Conservation (phyloP, 2,113 vertebrate species). For the Anarrhichthys ocellatus region DNA sequence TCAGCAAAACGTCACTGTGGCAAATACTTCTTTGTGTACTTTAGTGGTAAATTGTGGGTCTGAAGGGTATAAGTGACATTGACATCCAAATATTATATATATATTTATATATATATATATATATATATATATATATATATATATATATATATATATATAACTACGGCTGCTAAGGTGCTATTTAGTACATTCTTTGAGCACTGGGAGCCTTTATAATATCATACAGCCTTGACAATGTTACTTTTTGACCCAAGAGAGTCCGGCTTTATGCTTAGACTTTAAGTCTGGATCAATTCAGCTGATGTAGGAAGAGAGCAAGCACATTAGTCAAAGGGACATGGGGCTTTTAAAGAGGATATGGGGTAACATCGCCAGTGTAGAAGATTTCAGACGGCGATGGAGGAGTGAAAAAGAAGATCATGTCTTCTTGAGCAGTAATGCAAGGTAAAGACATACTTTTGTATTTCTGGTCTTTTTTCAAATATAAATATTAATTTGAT, state of each 20-base stretch:
- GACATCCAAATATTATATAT: not conserved
- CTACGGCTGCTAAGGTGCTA: conserved; percentile 26
- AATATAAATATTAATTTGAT: conserved; percentile 46
- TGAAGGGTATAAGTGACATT: conserved; percentile 34
- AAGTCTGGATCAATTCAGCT: conserved; percentile 47
- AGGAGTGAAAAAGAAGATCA: conserved; percentile 19
- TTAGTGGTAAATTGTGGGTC: conserved; percentile 16
- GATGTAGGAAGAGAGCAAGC: conserved; percentile 36
- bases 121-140: conserved; percentile 24
- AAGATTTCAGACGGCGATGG: conserved; percentile 12
- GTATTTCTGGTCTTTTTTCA: conserved; percentile 4
- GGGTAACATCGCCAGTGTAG: conserved; percentile 1
- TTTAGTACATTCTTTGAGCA: conserved; percentile 25
- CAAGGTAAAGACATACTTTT: conserved; percentile 18
- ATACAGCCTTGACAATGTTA: conserved; percentile 28
- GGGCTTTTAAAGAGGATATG: conserved; percentile 45
- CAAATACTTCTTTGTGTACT: conserved; percentile 37
- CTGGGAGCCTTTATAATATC: conserved; percentile 34
- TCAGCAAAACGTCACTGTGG: conserved; percentile 50
- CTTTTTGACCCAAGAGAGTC: conserved; percentile 45
- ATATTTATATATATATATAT: conserved; percentile 20
- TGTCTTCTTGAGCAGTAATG: conserved; percentile 12
- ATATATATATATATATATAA: conserved; percentile 9
- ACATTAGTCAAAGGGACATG: conserved; percentile 33
- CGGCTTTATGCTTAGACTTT: conserved; percentile 47